Conservation (phyloP, 1,140 invertebrate species). For the Anoplophora glabripennis region DNA sequence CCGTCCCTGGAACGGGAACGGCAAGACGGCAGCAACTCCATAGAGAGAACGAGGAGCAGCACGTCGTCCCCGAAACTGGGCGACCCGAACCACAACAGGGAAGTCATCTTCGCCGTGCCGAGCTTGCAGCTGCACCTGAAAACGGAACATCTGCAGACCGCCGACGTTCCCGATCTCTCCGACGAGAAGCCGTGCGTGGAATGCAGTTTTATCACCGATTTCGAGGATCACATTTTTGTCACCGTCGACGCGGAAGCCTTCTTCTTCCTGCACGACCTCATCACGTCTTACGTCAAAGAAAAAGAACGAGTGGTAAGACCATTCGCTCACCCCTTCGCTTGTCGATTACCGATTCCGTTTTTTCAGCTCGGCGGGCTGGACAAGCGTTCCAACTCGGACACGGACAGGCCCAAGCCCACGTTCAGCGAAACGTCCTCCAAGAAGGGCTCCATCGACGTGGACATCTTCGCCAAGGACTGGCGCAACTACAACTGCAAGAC, state of each 20-base stretch:
- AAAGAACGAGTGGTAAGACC: constrained; percentile 77
- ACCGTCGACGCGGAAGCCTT: constrained; percentile 97
- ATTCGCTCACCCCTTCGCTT: neutral
- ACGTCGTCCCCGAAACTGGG: constrained; percentile 58
- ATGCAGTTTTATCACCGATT: constrained; percentile 96
- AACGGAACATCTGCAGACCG: constrained; percentile 84
- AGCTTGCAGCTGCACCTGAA: constrained; percentile 89
- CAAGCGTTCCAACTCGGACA: constrained; percentile 29
- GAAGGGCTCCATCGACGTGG: constrained; percentile 43
- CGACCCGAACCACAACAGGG: constrained; percentile 84
- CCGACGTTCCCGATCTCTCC: constrained; percentile 65
- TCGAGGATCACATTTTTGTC: constrained; percentile 97
- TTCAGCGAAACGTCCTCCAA: constrained; percentile 53
- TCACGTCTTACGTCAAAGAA: constrained; percentile 92
- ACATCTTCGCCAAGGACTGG: constrained; percentile 81
- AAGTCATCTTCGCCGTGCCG: constrained; percentile 94
- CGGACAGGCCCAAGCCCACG: constrained; percentile 30
- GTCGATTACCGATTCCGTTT: neutral
- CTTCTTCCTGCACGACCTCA: constrained; percentile 95
- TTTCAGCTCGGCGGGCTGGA: constrained; percentile 36
- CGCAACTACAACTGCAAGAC: constrained; percentile 91
- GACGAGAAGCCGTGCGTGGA: constrained; percentile 88
- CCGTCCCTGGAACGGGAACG: constrained; percentile 77
- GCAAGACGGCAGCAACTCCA: constrained; percentile 55
- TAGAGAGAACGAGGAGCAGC: constrained; percentile 50